Conservation (phyloP, 30 jellyfish, hydroid and myxozoan genomes). For the Clytia hemisphaerica region DNA sequence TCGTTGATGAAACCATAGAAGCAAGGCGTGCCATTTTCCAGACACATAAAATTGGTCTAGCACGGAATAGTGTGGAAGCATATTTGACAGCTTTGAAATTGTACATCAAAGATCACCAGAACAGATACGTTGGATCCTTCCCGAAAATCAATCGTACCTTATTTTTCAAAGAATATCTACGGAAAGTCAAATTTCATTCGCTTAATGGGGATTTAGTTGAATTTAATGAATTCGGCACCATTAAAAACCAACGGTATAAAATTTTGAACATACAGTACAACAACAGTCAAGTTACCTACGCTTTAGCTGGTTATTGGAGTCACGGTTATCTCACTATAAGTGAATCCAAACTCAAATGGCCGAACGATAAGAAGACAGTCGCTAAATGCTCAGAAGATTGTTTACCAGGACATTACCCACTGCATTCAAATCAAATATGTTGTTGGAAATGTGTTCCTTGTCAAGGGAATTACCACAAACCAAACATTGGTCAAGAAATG, state of each 20-base stretch:
- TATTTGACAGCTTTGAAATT: not conserved
- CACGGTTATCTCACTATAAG: too few species aligned
- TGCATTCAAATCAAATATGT: not conserved
- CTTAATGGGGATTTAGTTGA: too few species aligned
- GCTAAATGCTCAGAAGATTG: not conserved
- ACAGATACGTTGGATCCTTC: too few species aligned
- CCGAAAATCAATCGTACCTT: too few species aligned
- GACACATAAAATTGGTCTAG: too few species aligned
- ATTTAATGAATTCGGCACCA: too few species aligned
- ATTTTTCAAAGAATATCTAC: too few species aligned
- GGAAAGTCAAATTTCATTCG: too few species aligned
- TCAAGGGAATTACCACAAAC: not conserved
- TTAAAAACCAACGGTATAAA: too few species aligned
- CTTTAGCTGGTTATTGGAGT: not conserved
- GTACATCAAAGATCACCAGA: too few species aligned
- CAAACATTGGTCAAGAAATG: not conserved
- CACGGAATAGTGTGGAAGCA: not conserved
- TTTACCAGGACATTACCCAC: not conserved
- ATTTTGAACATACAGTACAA: not conserved
- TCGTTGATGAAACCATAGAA: too few species aligned
- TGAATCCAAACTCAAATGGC: not conserved
- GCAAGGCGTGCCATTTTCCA: not conserved
- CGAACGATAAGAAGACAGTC: too few species aligned
- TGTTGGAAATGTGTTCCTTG: constrained; percentile 1
- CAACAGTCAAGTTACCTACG: not conserved